phyloP scores from a whole-genome alignment of 2,113 vertebrate genomes.

The Onychorhynchus coronatus region DNA sequence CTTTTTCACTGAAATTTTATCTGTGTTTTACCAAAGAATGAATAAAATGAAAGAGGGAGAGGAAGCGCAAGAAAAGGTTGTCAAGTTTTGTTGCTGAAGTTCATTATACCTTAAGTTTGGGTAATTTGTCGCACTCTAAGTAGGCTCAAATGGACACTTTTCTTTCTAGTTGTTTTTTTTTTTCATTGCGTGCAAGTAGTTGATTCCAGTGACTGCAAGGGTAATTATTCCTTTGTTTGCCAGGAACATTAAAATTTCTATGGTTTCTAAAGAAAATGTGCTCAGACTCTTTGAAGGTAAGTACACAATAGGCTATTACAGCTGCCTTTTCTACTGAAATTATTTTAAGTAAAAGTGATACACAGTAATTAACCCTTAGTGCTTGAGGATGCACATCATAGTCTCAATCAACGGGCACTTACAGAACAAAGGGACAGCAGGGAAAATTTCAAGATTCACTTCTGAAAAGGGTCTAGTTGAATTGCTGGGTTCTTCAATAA shows the following conservation, averaged over 20 bases:
- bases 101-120: not conserved
- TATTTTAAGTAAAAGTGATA: constrained; percentile 20
- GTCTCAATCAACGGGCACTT: not conserved
- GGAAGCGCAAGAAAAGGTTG: not conserved
- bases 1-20: not conserved
- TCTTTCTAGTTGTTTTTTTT: not conserved
- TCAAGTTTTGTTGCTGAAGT: not conserved
- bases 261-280: constrained; percentile 37
- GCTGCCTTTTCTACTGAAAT: not conserved
- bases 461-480: not conserved
- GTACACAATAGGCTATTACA: not conserved
- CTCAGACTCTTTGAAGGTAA: constrained; percentile 2
- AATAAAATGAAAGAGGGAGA: not conserved
- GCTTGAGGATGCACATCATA: not conserved
- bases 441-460: not conserved
- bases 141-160: not conserved
- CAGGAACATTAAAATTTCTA: constrained; percentile 41
- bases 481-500: not conserved
- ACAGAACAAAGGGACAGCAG: not conserved
- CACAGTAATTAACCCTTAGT: constrained; percentile 48
- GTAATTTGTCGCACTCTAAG: not conserved
- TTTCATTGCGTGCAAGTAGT: not conserved
- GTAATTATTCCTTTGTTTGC: constrained; percentile 61
- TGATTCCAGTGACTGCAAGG: constrained; percentile 4
- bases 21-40: not conserved